These are phyloP conservation scores for Oreohelix idahoensis DNA, from an alignment of 1,140 invertebrate genomes.

Conservation along the genomic window DNA sequence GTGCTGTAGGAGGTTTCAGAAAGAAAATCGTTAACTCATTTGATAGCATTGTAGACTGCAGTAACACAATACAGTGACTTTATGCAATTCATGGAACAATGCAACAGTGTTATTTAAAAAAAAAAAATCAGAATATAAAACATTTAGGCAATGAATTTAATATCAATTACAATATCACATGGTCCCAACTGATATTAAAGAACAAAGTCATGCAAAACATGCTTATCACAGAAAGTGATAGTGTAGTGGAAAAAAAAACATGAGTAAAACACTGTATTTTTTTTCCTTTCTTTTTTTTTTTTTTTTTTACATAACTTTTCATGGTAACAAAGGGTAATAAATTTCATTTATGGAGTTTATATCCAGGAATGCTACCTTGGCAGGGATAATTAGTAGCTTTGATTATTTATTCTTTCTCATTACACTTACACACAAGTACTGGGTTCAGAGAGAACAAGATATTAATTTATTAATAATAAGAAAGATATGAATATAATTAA, in stretches of 20 bases:
- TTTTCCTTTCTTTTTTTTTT: no score
- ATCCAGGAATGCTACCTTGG: neutral
- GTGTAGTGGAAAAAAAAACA: neutral
- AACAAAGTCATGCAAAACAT: neutral
- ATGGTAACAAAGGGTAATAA: no score
- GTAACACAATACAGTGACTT: neutral
- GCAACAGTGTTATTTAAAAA: neutral
- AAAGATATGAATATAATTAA: no score
- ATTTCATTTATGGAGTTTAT: no score
- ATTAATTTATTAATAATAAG: no score
- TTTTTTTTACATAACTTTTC: no score
- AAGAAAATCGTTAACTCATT: neutral
- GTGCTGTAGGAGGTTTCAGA: neutral
- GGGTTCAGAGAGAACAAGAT: no score
- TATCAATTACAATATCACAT: constrained; percentile 7
- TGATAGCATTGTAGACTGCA: neutral
- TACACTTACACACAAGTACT: no score
- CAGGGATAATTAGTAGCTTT: neutral
- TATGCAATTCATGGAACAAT: neutral
- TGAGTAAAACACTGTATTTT: neutral
- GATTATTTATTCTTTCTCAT: no score
- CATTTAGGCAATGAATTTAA: neutral
- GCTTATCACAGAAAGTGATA: constrained; percentile 2
- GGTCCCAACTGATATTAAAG: neutral
- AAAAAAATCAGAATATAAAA: neutral